A percentile compares a stretch with the other conserved stretches of the same genome.
Conservation (phyloP, 2,797 vertebrate genomes). For the Darevskia mixta region DNA sequence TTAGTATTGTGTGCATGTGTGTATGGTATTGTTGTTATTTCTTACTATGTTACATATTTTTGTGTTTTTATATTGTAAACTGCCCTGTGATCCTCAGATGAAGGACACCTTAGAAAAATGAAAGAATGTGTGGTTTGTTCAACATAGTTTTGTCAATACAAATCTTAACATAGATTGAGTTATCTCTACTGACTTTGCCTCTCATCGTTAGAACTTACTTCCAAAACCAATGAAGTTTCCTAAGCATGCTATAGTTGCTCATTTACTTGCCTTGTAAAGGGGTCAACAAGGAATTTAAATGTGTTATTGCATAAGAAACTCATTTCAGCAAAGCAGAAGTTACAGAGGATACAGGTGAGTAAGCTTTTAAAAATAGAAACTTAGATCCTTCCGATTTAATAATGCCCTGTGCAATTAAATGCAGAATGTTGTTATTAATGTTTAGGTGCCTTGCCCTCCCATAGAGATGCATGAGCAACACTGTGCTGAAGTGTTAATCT, state of each 20-base stretch:
- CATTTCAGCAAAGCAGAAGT: not conserved
- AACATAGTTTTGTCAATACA: not conserved
- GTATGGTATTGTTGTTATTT: too few relatives aligned
- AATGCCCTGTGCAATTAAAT: conserved; percentile 13
- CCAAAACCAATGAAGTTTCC: not conserved
- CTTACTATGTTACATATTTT: too few relatives aligned
- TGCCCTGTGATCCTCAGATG: too few relatives aligned
- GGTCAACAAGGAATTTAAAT: not conserved
- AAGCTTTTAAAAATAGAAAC: conserved; percentile 10
- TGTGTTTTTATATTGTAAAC: too few relatives aligned
- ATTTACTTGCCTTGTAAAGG: conserved; percentile 4
- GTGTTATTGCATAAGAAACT: not conserved
- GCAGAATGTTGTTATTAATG: not conserved
- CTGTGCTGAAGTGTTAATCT: not conserved
- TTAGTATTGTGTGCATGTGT: not conserved
- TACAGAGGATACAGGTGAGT: not conserved
- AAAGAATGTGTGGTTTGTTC: not conserved
- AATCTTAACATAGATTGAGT: not conserved
- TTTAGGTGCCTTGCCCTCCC: not conserved
- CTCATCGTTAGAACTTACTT: not conserved
- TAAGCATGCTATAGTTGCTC: not conserved
- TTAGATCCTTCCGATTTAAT: not conserved
- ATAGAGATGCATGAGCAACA: not conserved
- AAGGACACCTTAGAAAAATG: too few relatives aligned
- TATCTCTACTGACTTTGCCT: not conserved